Conservation (phyloP, 2,797 vertebrate species). For the Xenopus petersii region DNA sequence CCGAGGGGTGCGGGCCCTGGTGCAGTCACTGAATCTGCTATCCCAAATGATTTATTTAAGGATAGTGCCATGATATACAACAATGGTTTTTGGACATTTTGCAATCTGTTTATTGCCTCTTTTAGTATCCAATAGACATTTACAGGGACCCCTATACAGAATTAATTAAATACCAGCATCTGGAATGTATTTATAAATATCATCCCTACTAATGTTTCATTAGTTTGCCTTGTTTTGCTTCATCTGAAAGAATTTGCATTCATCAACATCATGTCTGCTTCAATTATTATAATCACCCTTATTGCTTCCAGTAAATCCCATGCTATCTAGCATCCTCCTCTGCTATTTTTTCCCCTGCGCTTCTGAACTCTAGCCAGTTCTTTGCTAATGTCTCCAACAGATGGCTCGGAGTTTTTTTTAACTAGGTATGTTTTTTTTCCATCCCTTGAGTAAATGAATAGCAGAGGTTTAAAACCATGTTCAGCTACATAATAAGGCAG, state of each 20-base stretch:
- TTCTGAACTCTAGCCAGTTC: slow-evolving; percentile 55
- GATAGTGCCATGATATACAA: too few species aligned
- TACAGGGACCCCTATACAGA: not conserved
- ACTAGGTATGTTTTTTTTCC: slow-evolving; percentile 26
- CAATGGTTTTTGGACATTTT: too few species aligned
- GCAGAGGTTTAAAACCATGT: slow-evolving; percentile 13
- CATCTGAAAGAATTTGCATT: slow-evolving; percentile 40
- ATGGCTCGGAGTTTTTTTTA: slow-evolving; percentile 50
- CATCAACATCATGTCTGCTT: slow-evolving; percentile 31
- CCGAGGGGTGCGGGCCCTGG: too few species aligned
- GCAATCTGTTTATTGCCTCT: not conserved
- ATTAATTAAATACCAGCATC: slow-evolving; percentile 31
- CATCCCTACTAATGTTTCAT: slow-evolving; percentile 41
- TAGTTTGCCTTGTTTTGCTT: slow-evolving; percentile 40
- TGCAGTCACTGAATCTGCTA: too few species aligned
- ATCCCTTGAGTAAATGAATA: slow-evolving; percentile 17
- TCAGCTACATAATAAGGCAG: slow-evolving; percentile 26
- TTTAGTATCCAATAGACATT: not conserved
- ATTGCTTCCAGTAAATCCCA: slow-evolving; percentile 44
- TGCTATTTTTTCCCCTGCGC: slow-evolving; percentile 32
- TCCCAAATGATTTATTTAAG: too few species aligned
- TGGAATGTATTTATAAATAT: slow-evolving; percentile 34
- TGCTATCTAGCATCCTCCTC: slow-evolving; percentile 44
- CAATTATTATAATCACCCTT: slow-evolving; percentile 42
- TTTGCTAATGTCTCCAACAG: slow-evolving; percentile 57